Evolutionary conservation across 2,797 vertebrate genomes (phyloP), one percentile per base, ranked within the genome.

Genomic region (Lemur catta): DNA sequence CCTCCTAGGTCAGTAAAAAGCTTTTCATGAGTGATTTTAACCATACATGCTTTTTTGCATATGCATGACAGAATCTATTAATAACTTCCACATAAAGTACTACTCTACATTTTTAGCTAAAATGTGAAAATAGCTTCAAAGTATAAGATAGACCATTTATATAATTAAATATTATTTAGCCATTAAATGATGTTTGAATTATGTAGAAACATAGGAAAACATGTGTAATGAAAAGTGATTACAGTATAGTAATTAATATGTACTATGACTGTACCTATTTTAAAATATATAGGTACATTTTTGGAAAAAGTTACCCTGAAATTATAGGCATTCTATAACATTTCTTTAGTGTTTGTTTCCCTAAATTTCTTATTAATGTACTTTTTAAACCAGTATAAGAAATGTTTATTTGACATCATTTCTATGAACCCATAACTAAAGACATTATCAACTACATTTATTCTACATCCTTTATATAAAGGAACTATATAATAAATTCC

Each of bases 171-270:
- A 57, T 15, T 80, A 84, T 72, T 96, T 78, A 96, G 85, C 12
- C 55, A 90, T 67, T 90, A 94, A 93, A 72, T 67, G 38, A 71
- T 89, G 63, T 75, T 80, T 75, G 13, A 79, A 87, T 92, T 95
- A 90, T 43, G 35, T 6, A 94, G 55, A 90, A 90, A 95, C 7
- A 82, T 4, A 78, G 41, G 38, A 84, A 93, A 91, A 67, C 38
- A 74, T 52, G 46, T 22, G 22, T 72, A 69, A 84, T 17, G 6
- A 63, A 85, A 82, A 84, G 48, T 46, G 6, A 94, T 48, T 72
- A 80, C 1, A 50, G 50, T 26, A 78, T n/a, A 65, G n/a, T 52
- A 87, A 87, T 35, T 94, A 79, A 81, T 61, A 63, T 61, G 28
- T 69, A 63, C 5, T 52, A 18, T 61, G 13, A 87, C 46, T 76